Percentiles rank a stretch among this genome's conserved stretches.
Conservation (phyloP, 2,797 vertebrate species). For the Enteromius afrohamiltoni region DNA sequence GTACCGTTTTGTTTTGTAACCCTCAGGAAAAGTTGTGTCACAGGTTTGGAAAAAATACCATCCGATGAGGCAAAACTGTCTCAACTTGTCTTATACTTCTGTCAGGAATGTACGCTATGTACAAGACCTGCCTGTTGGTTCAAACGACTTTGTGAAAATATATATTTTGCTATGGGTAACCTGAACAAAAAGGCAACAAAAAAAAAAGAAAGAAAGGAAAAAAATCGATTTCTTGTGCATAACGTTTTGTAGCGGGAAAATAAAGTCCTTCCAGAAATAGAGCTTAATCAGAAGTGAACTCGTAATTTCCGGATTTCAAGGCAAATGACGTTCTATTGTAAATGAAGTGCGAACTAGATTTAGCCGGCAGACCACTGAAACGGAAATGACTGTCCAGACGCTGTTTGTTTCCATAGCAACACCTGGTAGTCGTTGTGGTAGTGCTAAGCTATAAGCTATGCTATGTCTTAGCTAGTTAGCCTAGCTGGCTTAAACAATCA, state of each 20-base stretch:
- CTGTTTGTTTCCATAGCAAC: slow-evolving; percentile 63
- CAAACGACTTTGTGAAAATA: background rate
- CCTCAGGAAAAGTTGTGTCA: background rate
- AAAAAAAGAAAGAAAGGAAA: background rate
- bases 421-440: fast-evolving
- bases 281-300: background rate
- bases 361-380: background rate
- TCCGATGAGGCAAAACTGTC: background rate
- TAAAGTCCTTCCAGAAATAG: background rate
- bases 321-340: background rate
- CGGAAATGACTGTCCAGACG: background rate
- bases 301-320: background rate
- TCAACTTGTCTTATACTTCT: background rate
- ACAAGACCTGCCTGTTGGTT: background rate
- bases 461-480: slow-evolving; percentile 9
- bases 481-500: background rate
- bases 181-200: no score
- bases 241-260: background rate
- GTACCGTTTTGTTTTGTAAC: background rate
- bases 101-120: background rate
- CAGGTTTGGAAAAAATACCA: background rate
- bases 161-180: background rate
- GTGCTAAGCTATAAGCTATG: background rate
- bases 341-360: background rate
- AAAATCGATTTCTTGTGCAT: no score